A percentile compares a stretch with the other conserved stretches of the same genome.
These are phyloP conservation scores for Deroplatys truncata DNA, from an alignment of 2,888 invertebrate species.

Conservation along the genomic window DNA sequence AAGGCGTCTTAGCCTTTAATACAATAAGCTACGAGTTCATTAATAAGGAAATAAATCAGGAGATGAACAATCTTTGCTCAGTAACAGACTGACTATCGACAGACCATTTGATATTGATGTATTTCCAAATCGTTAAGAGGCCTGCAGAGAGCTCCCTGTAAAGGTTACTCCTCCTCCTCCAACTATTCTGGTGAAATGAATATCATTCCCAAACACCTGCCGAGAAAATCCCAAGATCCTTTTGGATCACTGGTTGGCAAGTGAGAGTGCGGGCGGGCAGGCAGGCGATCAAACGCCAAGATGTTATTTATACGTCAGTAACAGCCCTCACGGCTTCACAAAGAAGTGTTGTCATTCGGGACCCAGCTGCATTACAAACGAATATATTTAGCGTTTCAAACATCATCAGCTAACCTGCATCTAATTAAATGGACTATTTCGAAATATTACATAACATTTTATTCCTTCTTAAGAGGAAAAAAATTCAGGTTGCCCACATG, in stretches of 20 bases:
- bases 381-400: background rate
- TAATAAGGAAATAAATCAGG: no score
- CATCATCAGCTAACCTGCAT: background rate
- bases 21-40: no score
- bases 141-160: background rate
- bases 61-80: no score
- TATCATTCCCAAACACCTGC: background rate
- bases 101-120: no score
- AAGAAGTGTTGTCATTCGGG: background rate
- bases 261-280: background rate
- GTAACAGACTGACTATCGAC: no score
- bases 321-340: background rate
- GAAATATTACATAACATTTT: no score
- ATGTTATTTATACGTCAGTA: background rate
- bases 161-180: background rate
- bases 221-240: background rate
- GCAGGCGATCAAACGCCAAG: constrained; percentile 45
- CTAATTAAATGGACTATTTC: background rate
- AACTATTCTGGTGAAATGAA: background rate
- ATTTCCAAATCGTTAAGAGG: background rate
- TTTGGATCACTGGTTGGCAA: background rate
- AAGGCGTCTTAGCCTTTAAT: no score
- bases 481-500: no score
- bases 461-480: no score
- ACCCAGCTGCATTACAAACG: background rate